These are phyloP conservation scores for Actenoides lindsayi DNA, from an alignment of 2,113 vertebrate genomes.

Conservation along the genomic window DNA sequence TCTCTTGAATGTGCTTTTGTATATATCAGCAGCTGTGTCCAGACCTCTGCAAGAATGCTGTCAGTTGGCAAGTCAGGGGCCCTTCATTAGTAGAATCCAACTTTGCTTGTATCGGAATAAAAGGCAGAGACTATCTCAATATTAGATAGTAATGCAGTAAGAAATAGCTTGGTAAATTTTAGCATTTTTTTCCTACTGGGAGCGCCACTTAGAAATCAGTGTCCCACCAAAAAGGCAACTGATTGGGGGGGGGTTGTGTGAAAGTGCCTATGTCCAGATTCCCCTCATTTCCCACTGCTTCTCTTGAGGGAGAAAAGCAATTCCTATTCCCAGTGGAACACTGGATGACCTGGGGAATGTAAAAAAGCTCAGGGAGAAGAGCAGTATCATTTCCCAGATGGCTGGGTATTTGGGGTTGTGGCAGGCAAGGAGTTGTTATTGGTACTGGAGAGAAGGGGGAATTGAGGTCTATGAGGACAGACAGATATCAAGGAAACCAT, in stretches of 20 bases:
- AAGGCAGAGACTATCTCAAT: background rate
- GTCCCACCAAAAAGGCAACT: background rate
- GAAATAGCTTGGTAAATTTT: background rate
- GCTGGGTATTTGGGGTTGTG: background rate
- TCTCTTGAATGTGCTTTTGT: slow-evolving; percentile 19
- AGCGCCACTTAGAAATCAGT: background rate
- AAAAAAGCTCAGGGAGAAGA: background rate
- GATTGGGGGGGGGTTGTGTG: background rate
- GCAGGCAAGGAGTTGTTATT: background rate
- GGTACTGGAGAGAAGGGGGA: background rate
- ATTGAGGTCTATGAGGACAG: background rate
- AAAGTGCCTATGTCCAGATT: background rate
- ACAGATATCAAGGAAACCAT: background rate
- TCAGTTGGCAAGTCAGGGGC: background rate
- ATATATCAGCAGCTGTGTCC: background rate
- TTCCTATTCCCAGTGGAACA: background rate
- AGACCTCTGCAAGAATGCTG: background rate
- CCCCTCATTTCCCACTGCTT: background rate
- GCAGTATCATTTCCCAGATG: background rate
- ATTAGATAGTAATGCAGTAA: background rate
- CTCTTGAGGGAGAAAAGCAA: background rate
- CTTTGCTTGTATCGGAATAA: background rate
- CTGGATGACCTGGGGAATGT: background rate
- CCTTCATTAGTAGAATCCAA: background rate
- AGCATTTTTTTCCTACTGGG: background rate